phyloP scores from a whole-genome alignment of 2,888 invertebrate species.

The Apamea monoglypha region DNA sequence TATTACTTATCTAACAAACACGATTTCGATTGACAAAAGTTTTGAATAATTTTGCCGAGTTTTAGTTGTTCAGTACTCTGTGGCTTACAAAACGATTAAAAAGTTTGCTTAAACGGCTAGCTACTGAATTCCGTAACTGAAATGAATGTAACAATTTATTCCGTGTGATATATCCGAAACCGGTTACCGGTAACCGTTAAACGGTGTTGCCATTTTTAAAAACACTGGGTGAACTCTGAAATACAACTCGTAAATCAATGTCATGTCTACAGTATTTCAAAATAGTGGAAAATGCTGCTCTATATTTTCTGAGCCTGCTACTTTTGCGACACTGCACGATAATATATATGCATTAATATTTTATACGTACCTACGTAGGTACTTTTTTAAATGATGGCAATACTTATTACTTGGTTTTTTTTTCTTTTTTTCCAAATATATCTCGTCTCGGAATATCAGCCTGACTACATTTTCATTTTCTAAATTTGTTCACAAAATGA shows the following conservation, averaged over 20 bases:
- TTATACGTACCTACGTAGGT: neutral
- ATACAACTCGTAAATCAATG: conserved; percentile 36
- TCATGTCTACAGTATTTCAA: conserved; percentile 10
- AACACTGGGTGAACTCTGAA: conserved; percentile 1
- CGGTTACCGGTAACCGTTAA: conserved; percentile 15
- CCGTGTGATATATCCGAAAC: conserved; percentile 33
- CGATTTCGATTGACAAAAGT: conserved; percentile 29
- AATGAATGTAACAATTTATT: conserved; percentile 44
- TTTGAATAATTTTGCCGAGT: conserved; percentile 27
- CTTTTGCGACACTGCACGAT: neutral
- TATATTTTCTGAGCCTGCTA: neutral
- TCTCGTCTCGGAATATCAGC: neutral
- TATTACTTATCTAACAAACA: neutral
- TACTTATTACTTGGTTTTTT: neutral
- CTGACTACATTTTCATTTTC: neutral
- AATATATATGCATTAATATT: neutral
- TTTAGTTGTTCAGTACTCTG: conserved; percentile 25
- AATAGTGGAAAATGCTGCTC: neutral
- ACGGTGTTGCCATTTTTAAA: conserved; percentile 1
- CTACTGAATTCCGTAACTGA: conserved; percentile 26
- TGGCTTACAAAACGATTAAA: conserved; percentile 49
- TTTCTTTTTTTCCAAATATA: neutral
- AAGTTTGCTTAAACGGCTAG: conserved; percentile 38
- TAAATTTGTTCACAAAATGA: neutral
- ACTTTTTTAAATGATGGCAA: neutral